Evolutionary conservation across 1,140 invertebrate species (phyloP).

Genomic region (Pseudomyrmex sp.): DNA sequence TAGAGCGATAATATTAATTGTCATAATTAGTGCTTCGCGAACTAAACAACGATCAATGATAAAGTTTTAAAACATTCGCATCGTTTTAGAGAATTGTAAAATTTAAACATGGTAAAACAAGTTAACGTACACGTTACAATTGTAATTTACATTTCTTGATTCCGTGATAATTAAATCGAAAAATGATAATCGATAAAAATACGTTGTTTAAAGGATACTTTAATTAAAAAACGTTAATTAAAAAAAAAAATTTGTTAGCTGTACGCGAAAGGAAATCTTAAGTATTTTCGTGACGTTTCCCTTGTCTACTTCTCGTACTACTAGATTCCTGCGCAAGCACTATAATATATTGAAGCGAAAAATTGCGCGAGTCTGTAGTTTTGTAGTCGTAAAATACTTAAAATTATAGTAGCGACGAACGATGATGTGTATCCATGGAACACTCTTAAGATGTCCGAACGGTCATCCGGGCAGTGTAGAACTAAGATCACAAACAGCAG

Average conservation of each 20-base stretch:
- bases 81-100: background rate
- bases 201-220: too few species aligned
- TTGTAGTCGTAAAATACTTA: constrained; percentile 16
- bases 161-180: background rate
- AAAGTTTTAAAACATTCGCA: background rate
- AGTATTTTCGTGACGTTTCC: too few species aligned
- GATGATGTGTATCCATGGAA: constrained; percentile 32
- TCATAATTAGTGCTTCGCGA: background rate
- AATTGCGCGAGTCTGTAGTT: background rate
- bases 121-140: background rate
- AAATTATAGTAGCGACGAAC: constrained; percentile 4
- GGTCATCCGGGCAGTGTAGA: constrained; percentile 11
- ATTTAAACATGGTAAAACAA: too few species aligned
- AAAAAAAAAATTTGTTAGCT: too few species aligned
- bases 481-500: constrained; percentile 60
- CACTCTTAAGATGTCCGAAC: constrained; percentile 41
- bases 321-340: constrained; percentile 11
- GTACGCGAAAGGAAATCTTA: background rate
- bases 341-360: background rate
- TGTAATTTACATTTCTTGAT: background rate
- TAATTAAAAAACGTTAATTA: too few species aligned
- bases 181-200: background rate
- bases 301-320: background rate
- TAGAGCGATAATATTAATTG: background rate
- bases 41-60: background rate